Evolutionary conservation across 2,888 invertebrate genomes (phyloP).

Genomic region (Torymus auratus): DNA sequence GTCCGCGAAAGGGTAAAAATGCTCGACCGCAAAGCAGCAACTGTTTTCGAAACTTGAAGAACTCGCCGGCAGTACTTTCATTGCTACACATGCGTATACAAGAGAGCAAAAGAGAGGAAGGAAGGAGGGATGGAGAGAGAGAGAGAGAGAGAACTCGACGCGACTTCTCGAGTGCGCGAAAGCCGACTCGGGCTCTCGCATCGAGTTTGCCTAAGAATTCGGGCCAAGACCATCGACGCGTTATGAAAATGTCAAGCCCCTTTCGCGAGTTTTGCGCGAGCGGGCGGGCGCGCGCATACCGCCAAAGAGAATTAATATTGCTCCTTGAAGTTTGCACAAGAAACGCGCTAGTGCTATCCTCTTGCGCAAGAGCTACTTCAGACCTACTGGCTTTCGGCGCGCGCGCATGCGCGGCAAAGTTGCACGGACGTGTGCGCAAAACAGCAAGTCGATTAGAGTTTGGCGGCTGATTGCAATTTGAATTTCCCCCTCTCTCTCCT

Average conservation of each 20-base stretch:
- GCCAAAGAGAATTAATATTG: slow-evolving; percentile 47
- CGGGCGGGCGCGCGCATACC: no score
- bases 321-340: slow-evolving; percentile 28
- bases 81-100: no score
- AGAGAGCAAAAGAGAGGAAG: background rate
- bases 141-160: no score
- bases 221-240: slow-evolving; percentile 17
- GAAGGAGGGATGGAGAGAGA: background rate
- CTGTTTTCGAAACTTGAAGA: slow-evolving; percentile 21
- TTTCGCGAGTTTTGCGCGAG: no score
- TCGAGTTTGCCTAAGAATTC: slow-evolving; percentile 32
- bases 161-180: no score
- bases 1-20: no score
- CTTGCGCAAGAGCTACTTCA: background rate
- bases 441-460: slow-evolving; percentile 19
- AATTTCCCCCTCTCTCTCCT: background rate
- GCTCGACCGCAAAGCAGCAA: background rate
- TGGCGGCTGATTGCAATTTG: slow-evolving; percentile 24
- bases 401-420: background rate
- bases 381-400: background rate
- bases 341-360: background rate
- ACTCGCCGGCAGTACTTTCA: background rate
- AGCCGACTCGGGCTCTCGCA: background rate
- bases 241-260: slow-evolving; percentile 23
- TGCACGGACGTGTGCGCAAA: background rate